Conservation (phyloP, 2,797 vertebrate genomes). For the Chaetophractus vellerosus region DNA sequence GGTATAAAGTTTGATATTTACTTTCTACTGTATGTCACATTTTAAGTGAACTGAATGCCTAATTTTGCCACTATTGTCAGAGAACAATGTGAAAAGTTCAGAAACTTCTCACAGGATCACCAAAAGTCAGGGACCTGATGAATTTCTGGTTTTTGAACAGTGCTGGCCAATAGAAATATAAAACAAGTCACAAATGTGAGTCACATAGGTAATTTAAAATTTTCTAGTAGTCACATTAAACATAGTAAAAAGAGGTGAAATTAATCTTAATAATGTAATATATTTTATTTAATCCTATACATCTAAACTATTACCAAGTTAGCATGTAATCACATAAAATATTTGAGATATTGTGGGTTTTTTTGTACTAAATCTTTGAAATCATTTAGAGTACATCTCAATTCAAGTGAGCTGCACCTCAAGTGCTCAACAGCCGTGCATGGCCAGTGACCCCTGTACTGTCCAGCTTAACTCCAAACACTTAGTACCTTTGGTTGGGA, state of each 20-base stretch:
- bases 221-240: neutral
- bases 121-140: neutral
- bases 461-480: neutral
- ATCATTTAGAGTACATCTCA: neutral
- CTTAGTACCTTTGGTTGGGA: neutral
- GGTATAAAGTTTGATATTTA: neutral
- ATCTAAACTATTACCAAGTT: neutral
- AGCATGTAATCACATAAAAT: neutral
- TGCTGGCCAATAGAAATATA: neutral
- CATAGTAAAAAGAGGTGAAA: neutral
- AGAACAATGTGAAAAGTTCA: neutral
- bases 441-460: neutral
- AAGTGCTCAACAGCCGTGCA: neutral
- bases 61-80: neutral
- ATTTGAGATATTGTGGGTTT: neutral
- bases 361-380: neutral
- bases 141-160: neutral
- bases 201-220: neutral
- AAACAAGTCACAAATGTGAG: neutral
- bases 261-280: neutral
- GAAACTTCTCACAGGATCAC: neutral
- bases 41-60: neutral
- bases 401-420: neutral
- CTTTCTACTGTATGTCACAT: rapidly evolving
- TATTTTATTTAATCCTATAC: neutral